Evolutionary conservation across 1,140 invertebrate species (phyloP).

Genomic region (Drosophila obscura): DNA sequence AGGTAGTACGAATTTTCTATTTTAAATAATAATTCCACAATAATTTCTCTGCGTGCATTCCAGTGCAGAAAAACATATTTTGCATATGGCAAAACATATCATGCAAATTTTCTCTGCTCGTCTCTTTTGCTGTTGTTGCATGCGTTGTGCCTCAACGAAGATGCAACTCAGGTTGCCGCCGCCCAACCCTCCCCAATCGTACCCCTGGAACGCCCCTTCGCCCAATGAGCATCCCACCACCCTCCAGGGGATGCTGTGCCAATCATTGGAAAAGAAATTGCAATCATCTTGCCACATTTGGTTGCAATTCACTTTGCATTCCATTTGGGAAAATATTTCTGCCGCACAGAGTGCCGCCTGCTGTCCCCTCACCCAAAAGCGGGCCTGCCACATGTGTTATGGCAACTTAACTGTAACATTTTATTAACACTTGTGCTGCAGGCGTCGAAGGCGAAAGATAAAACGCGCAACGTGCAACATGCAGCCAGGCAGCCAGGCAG

Average conservation of each 20-base stretch:
- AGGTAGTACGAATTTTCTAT: not conserved
- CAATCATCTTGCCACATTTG: slow-evolving; percentile 71
- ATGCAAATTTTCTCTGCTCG: slow-evolving; percentile 61
- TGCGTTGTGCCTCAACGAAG: slow-evolving; percentile 21
- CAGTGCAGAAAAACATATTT: slow-evolving; percentile 31
- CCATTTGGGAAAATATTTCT: slow-evolving; percentile 49
- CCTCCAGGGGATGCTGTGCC: slow-evolving; percentile 49
- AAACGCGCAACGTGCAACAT: slow-evolving; percentile 41
- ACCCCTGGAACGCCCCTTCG: not conserved
- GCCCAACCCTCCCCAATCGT: slow-evolving; percentile 4
- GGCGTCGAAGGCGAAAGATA: slow-evolving; percentile 45
- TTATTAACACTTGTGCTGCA: slow-evolving; percentile 70
- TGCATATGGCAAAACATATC: slow-evolving; percentile 65
- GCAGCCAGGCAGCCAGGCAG: slow-evolving; percentile 8
- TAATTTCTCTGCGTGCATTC: slow-evolving; percentile 37
- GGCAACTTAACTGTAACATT: slow-evolving; percentile 75
- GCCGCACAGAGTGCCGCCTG: slow-evolving; percentile 39
- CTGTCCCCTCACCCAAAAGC: not conserved
- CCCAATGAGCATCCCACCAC: not conserved
- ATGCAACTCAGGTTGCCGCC: slow-evolving; percentile 20
- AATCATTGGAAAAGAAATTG: slow-evolving; percentile 77
- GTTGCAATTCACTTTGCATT: slow-evolving; percentile 72
- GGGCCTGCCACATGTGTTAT: slow-evolving; percentile 43
- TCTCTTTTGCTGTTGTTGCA: slow-evolving; percentile 34
- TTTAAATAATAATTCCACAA: not conserved